Percentiles rank a stretch among this genome's conserved stretches.
phyloP scores from a whole-genome alignment of 2,888 invertebrate species.

The Laspeyria flexula region DNA sequence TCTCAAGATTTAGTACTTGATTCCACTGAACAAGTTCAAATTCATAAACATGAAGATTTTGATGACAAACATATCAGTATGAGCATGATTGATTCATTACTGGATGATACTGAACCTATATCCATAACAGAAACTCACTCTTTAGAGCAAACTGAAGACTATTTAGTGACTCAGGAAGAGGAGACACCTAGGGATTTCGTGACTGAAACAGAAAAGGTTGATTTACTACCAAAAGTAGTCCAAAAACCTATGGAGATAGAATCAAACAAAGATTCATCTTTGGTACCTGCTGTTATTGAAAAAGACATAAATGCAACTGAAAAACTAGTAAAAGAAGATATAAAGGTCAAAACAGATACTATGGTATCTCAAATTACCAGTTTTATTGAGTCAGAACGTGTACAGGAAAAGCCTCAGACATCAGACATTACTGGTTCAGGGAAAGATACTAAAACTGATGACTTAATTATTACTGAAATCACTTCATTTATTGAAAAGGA shows the following conservation, averaged over 20 bases:
- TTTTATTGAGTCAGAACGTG: conserved; percentile 16
- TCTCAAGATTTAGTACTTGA: conserved; percentile 18
- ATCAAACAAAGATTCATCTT: neutral
- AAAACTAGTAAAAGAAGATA: conserved; percentile 1
- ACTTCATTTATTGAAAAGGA: conserved; percentile 21
- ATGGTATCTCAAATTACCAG: conserved; percentile 15
- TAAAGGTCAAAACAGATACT: conserved; percentile 9
- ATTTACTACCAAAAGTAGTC: neutral
- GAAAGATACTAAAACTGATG: neutral
- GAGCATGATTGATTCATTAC: conserved; percentile 63
- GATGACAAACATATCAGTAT: conserved; percentile 64
- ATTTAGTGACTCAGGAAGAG: conserved; percentile 50
- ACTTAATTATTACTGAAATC: conserved; percentile 3
- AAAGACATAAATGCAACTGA: neutral
- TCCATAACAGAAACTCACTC: conserved; percentile 52
- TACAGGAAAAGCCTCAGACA: neutral
- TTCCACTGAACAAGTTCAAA: conserved; percentile 19
- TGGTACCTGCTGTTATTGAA: neutral
- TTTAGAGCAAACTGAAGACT: conserved; percentile 49
- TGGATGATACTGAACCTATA: conserved; percentile 57
- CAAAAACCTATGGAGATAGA: neutral
- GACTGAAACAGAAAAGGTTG: conserved; percentile 1
- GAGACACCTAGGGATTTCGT: conserved; percentile 50
- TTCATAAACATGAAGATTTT: conserved; percentile 33
- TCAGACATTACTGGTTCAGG: neutral